Evolutionary conservation across 2,888 invertebrate genomes (phyloP).

Genomic region (Idaea aversata): DNA sequence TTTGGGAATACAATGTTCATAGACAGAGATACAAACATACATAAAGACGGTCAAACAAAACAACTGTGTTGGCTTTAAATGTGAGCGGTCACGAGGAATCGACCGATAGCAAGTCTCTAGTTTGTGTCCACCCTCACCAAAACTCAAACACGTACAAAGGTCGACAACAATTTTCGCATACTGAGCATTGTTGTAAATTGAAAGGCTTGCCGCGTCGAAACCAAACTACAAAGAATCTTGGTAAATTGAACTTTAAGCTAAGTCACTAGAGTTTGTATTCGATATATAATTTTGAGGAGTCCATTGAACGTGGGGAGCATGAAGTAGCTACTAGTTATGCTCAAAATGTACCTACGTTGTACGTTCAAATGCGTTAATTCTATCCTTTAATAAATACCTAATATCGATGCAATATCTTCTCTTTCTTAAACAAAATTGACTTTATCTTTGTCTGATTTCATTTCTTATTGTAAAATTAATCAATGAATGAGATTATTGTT

Average conservation of each 20-base stretch:
- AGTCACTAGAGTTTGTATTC: not conserved
- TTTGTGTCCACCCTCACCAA: slow-evolving; percentile 21
- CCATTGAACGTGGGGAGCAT: slow-evolving; percentile 2
- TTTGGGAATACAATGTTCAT: no score
- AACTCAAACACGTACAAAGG: slow-evolving; percentile 60
- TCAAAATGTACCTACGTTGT: slow-evolving; percentile 5
- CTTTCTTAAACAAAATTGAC: not conserved
- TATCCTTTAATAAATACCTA: not conserved
- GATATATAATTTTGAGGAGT: not conserved
- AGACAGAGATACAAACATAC: no score
- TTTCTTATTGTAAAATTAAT: slow-evolving; percentile 28
- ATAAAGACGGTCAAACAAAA: no score
- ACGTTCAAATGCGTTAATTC: slow-evolving; percentile 9
- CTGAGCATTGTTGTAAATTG: slow-evolving; percentile 65
- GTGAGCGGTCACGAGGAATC: not conserved
- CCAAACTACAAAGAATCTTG: slow-evolving; percentile 24
- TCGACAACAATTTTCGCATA: slow-evolving; percentile 68
- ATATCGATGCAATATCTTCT: not conserved
- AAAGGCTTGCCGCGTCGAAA: slow-evolving; percentile 54
- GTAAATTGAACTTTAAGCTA: slow-evolving; percentile 1
- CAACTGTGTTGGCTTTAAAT: not conserved
- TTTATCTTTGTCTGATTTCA: not conserved
- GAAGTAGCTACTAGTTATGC: slow-evolving; percentile 4
- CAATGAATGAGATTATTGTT: slow-evolving; percentile 55
- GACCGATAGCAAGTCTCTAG: not conserved